Base-by-base conservation (phyloP, 1,140 invertebrate species). In the Alviniconcha marisindica region DNA sequence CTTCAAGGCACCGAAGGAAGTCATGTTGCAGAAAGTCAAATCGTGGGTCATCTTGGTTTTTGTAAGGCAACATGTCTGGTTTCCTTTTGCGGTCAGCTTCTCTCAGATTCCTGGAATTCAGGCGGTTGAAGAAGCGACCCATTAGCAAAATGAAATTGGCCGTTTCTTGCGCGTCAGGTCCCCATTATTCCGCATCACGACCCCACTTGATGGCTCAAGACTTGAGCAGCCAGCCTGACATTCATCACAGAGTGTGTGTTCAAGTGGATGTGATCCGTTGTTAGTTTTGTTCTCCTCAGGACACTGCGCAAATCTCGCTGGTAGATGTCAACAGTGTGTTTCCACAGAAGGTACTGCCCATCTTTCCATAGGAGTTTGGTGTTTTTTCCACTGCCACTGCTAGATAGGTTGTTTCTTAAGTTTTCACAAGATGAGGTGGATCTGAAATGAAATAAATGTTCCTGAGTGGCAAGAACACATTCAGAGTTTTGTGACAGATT, bases 11-110 rank as follows among this genome's bases (percentile, higher is more conserved):
- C 5, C 44, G 7, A 5, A 48, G 18, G 44, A 48, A 48, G 5
- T 5, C 18, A 10, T 5, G 5, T 18, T 48, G 44, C 5, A 48
- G 44, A 48, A 48, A 48, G 18, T 48, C 44, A 48, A 48, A 48
- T 5, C 74, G 33, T 48, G 44, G 44, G 18, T 48, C 44, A 18
- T 48, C 18, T 48, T 10, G 5, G 44, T 48, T 48, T 10, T 18
- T 5, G 44, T 48, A 48, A 10, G 44, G 44, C 44, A 48, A 18
- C 7, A 48, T 5, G 18, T 48, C 44, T 77, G 38, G 74, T 28
- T 77, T 77, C 21, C 74, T 77, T 42, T 40, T 77, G n/a, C 15
- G 40, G 24, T 40, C 38, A 4, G 33, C 74, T 77, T 77, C 74
- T 42, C n/a, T 4, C 7, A 18, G n/a, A 77, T 33, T 2, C 5